A percentile compares a stretch with the other conserved stretches of the same genome.
These are phyloP conservation scores for Mormyrus lacerda DNA, from an alignment of 2,113 vertebrate genomes.

Conservation along the genomic window DNA sequence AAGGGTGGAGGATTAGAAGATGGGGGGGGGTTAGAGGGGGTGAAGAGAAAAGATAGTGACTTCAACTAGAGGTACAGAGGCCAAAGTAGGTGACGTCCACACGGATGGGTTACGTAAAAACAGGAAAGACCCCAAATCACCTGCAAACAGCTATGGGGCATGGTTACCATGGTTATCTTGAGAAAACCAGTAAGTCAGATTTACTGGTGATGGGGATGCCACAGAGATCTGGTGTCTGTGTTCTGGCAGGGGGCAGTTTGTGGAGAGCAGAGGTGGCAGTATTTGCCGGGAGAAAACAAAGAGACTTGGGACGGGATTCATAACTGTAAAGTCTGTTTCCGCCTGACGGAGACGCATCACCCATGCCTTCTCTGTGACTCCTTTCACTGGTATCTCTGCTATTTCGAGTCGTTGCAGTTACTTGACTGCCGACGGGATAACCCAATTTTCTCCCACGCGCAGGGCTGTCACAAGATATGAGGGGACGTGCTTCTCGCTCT, in stretches of 20 bases:
- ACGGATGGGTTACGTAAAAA: neutral
- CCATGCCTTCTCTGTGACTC: neutral
- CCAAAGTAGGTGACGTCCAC: neutral
- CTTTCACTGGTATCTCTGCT: neutral
- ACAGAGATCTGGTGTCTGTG: neutral
- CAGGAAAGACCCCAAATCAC: neutral
- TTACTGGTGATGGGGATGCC: neutral
- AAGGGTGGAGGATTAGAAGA: slow-evolving; percentile 36
- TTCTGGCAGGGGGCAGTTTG: neutral
- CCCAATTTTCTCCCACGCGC: neutral
- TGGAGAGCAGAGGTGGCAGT: neutral
- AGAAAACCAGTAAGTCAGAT: neutral
- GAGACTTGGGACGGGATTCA: too few species aligned
- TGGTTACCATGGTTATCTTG: neutral
- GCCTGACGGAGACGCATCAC: neutral
- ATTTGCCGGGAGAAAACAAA: neutral
- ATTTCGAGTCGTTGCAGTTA: neutral
- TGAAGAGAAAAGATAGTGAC: neutral
- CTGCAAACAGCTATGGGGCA: neutral
- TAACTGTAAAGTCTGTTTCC: neutral
- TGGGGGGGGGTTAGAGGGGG: slow-evolving; percentile 13
- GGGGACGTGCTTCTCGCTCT: neutral
- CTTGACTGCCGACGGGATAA: neutral
- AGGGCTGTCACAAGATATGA: neutral
- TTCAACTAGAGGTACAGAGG: neutral